Base-by-base conservation (phyloP, 2,888 invertebrate species). In the Drosophila ustulata region DNA sequence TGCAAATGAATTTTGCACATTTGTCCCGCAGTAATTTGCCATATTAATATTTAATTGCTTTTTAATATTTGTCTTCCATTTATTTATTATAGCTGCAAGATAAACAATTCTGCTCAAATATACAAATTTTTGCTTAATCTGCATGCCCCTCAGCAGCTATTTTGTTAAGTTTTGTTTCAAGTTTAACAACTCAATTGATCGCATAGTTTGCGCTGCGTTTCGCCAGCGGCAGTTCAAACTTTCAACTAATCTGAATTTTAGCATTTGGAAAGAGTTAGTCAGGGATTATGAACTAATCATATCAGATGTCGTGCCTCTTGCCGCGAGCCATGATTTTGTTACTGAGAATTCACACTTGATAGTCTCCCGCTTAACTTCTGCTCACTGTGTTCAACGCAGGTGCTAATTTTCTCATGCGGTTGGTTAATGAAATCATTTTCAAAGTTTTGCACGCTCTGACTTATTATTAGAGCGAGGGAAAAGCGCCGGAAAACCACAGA, bases 341-440 rank as follows among this genome's bases (percentile, higher is more conserved):
- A 23, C 45, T 3, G 13, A 3, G 2, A 37, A 11, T 45, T 66
- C 49, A 18, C 68, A 58, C 68, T 39, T 49, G 32, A 47, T 13
- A 7, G 23, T 3, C 5, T 49, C 32, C 6, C n/a, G 8, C 18
- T 39, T 9, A 3, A 32, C 26, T 28, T 32, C 30, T 25, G 3
- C 9, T 4, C 18, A 13, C 30, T 18, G 26, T 26, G 32, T 25
- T 50, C 53, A 67, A 61, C 41, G 49, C 75, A 76, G 78, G 75
- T 76, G 76, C 56, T 74, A 76, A 76, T 78, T 78, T 78, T 74
- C 76, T 56, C 78, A 78, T 73, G 78, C 78, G 75, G 78, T 65
- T 78, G 65, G 58, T 69, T 76, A 78, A 76, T 78, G 78, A 78
- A 78, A 76, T 76, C 70, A 76, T 75, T 75, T 65, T 26, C 26